Conservation (phyloP, 2,113 vertebrate genomes). For the Butorides virescens region DNA sequence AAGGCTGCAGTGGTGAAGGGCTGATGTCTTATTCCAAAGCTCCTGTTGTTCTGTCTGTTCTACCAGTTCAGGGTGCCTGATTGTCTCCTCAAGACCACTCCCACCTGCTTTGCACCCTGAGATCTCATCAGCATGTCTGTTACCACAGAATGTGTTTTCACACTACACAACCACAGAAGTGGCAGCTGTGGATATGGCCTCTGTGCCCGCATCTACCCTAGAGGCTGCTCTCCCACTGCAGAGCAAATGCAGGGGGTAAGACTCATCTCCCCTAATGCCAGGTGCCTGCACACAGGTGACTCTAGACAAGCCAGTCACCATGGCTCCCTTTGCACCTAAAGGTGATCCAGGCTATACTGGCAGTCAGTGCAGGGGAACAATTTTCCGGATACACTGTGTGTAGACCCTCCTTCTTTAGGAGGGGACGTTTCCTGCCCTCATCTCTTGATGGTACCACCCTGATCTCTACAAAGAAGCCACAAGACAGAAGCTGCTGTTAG, state of each 20-base stretch:
- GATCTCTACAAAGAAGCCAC: neutral
- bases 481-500: neutral
- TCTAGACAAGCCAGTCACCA: neutral
- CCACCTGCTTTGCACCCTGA: neutral
- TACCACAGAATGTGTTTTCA: neutral
- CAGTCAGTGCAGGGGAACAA: neutral
- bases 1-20: neutral
- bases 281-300: neutral
- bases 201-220: neutral
- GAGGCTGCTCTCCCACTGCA: neutral
- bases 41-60: neutral
- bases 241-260: neutral
- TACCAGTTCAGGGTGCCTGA: neutral
- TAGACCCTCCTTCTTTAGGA: neutral
- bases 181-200: too few species aligned
- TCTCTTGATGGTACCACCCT: neutral
- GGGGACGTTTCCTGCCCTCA: neutral
- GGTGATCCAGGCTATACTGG: neutral
- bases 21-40: neutral
- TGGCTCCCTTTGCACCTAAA: neutral
- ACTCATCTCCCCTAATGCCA: neutral
- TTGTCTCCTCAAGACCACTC: neutral
- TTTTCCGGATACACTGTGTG: neutral
- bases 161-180: neutral
- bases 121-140: neutral